phyloP scores from a whole-genome alignment of 2,113 vertebrate species.

The Serranochromis macrocephalus region DNA sequence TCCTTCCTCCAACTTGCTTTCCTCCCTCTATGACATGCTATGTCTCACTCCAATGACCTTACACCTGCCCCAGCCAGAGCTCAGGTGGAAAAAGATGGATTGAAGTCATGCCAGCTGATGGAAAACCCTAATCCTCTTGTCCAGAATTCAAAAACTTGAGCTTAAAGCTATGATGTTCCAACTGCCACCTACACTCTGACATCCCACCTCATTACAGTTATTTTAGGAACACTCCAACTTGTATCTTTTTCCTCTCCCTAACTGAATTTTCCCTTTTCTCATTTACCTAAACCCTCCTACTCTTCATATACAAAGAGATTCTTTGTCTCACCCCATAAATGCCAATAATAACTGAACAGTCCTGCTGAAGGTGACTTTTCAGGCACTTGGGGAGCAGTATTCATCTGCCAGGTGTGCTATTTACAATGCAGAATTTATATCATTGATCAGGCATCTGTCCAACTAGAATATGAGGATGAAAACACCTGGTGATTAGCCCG shows the following conservation, averaged over 20 bases:
- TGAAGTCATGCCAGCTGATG: neutral
- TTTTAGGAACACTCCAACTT: neutral
- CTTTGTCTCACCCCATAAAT: neutral
- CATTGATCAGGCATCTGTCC: conserved; percentile 16
- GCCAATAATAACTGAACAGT: neutral
- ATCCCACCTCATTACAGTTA: neutral
- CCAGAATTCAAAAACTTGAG: neutral
- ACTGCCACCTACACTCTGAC: conserved; percentile 46
- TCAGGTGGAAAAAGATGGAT: conserved; percentile 24
- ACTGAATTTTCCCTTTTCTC: neutral
- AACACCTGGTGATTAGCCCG: neutral
- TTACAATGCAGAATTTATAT: conserved; percentile 29
- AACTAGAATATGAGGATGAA: conserved; percentile 22
- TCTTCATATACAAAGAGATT: neutral
- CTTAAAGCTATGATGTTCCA: conserved; percentile 49
- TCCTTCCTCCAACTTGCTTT: neutral
- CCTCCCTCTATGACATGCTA: neutral
- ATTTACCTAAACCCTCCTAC: neutral
- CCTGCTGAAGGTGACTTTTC: conserved; percentile 5
- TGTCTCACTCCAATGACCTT: conserved; percentile 18
- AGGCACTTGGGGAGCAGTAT: neutral
- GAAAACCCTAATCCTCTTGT: conserved; percentile 7
- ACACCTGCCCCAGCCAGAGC: conserved; percentile 22
- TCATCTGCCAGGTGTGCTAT: conserved; percentile 34
- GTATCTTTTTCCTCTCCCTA: neutral